These are phyloP conservation scores for Apocrypta bakeri DNA, from an alignment of 1,140 invertebrate genomes.

Conservation along the genomic window DNA sequence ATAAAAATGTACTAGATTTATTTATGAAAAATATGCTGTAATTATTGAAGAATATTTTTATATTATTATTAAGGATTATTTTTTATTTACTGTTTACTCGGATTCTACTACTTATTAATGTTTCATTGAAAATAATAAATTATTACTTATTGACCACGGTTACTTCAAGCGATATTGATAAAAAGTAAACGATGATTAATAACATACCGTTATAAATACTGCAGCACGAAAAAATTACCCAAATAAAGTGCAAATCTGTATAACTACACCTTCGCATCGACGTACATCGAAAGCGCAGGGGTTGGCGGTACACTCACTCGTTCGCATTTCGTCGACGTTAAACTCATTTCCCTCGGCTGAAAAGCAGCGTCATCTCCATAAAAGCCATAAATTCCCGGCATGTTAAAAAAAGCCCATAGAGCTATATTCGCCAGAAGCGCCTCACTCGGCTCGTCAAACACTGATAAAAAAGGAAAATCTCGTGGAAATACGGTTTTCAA, in stretches of 20 bases:
- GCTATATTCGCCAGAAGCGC: not conserved
- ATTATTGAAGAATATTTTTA: no score
- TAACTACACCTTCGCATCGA: not conserved
- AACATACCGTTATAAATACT: no score
- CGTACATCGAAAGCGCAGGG: not conserved
- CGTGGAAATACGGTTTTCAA: not conserved
- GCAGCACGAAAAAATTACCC: no score
- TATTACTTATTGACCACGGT: no score
- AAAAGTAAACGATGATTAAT: no score
- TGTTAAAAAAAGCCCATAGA: not conserved
- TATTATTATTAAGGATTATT: no score
- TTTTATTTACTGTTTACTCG: no score
- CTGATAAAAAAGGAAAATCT: not conserved
- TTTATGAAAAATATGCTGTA: no score
- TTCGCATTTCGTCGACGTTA: not conserved
- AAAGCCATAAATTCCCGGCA: not conserved
- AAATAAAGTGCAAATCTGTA: not conserved
- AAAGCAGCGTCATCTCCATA: not conserved
- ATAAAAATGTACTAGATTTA: no score
- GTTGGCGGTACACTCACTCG: not conserved
- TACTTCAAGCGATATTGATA: no score
- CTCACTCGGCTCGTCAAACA: not conserved
- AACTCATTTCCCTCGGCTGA: not conserved
- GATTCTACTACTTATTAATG: no score
- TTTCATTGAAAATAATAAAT: no score